These are phyloP conservation scores for Passer montanus DNA, from an alignment of 2,113 vertebrate species.

Conservation along the genomic window DNA sequence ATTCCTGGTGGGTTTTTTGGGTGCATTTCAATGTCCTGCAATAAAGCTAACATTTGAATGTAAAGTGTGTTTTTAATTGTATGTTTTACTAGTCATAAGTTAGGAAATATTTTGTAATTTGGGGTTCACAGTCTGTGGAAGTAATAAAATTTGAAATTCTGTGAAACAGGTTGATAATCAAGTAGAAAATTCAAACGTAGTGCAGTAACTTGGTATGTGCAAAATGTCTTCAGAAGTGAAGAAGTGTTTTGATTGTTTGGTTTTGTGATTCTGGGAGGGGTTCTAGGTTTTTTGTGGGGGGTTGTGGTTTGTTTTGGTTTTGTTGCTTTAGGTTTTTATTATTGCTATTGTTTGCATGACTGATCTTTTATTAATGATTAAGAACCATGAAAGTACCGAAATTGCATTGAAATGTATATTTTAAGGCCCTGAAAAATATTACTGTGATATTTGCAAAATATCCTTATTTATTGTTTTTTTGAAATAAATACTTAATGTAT, in stretches of 20 bases:
- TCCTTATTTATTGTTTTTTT: background rate
- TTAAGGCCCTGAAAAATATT: background rate
- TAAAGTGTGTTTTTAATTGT: background rate
- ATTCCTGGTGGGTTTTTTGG: background rate
- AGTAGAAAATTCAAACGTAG: background rate
- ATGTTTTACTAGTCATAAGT: background rate
- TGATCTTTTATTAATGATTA: background rate
- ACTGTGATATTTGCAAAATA: background rate
- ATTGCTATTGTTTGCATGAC: background rate
- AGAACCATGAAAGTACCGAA: background rate
- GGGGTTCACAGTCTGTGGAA: background rate
- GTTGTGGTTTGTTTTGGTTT: background rate
- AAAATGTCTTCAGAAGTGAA: background rate
- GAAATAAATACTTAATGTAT: background rate
- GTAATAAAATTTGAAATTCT: background rate
- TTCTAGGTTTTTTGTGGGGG: background rate
- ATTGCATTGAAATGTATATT: background rate
- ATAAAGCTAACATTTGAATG: background rate
- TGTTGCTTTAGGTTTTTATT: background rate
- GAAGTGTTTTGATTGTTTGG: background rate
- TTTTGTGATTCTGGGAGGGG: background rate
- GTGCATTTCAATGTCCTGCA: background rate
- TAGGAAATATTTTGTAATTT: background rate
- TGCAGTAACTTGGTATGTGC: background rate
- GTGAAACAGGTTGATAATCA: background rate